Percentiles rank a stretch among this genome's conserved stretches.
Conservation (phyloP, 2,113 vertebrate genomes). For the Oxygymnocypris stewartii region DNA sequence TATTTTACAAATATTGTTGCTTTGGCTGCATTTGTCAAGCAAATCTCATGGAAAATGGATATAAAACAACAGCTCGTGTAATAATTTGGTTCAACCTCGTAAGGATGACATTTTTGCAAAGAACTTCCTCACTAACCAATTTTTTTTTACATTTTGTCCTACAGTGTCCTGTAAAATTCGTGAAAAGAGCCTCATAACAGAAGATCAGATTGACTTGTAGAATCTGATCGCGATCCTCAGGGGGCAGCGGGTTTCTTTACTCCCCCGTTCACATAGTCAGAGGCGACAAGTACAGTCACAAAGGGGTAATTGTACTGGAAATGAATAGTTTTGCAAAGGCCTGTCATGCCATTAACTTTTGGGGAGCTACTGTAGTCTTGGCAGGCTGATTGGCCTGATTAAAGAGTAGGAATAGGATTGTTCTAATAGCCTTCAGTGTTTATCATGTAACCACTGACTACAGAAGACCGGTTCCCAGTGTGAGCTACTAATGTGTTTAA, state of each 20-base stretch:
- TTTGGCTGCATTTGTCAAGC: not conserved
- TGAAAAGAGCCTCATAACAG: not conserved
- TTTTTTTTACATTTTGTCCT: too few relatives aligned
- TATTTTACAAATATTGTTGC: not conserved
- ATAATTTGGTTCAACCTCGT: too few relatives aligned
- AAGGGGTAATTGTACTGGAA: constrained; percentile 55
- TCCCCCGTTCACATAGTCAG: constrained; percentile 14
- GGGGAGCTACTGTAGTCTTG: constrained; percentile 39
- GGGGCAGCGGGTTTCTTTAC: constrained; percentile 20
- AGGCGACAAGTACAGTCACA: constrained; percentile 40
- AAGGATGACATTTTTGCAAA: too few relatives aligned
- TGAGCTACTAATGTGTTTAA: constrained; percentile 45
- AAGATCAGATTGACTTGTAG: not conserved
- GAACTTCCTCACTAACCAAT: too few relatives aligned
- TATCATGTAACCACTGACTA: constrained; percentile 59
- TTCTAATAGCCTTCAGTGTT: constrained; percentile 65
- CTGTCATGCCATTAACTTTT: constrained; percentile 40
- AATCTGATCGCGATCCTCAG: constrained; percentile 19
- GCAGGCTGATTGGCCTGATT: constrained; percentile 48
- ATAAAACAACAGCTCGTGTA: not conserved
- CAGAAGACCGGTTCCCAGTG: constrained; percentile 50
- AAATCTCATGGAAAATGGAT: not conserved
- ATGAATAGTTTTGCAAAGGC: constrained; percentile 51
- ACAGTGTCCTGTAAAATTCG: not conserved
- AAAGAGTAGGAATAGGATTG: constrained; percentile 22